These are phyloP conservation scores for Aphidoletes aphidimyza DNA, from an alignment of 2,888 invertebrate species.

Conservation along the genomic window DNA sequence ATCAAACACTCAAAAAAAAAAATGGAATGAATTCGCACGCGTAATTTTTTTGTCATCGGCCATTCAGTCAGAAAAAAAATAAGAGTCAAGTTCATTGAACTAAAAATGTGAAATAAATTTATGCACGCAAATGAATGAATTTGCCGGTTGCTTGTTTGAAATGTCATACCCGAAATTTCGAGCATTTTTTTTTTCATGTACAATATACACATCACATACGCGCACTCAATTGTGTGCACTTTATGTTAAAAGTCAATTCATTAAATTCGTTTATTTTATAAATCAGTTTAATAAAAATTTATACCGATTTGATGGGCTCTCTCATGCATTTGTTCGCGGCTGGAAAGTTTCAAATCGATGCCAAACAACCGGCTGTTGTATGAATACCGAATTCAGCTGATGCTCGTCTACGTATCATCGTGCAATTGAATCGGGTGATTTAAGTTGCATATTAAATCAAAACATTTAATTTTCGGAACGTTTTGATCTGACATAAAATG, in stretches of 20 bases:
- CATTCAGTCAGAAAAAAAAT: too few species aligned
- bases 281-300: conserved; percentile 51
- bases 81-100: conserved; percentile 31
- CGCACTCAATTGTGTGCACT: conserved; percentile 3
- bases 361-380: too few species aligned
- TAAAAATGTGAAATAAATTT: conserved; percentile 15
- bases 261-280: conserved; percentile 32
- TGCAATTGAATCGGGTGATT: conserved; percentile 20
- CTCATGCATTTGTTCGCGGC: neutral
- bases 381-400: too few species aligned
- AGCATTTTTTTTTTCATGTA: neutral
- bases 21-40: conserved; percentile 32
- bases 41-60: neutral
- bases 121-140: neutral
- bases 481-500: neutral
- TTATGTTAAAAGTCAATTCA: conserved; percentile 20
- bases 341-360: neutral
- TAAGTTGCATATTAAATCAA: neutral
- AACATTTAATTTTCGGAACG: neutral
- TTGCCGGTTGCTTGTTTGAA: conserved; percentile 38
- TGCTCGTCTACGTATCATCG: too few species aligned
- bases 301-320: neutral
- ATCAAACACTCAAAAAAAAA: neutral
- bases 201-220: neutral
- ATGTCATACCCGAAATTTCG: neutral